Conservation (phyloP, 2,797 vertebrate genomes). For the Distichodus sexfasciatus region DNA sequence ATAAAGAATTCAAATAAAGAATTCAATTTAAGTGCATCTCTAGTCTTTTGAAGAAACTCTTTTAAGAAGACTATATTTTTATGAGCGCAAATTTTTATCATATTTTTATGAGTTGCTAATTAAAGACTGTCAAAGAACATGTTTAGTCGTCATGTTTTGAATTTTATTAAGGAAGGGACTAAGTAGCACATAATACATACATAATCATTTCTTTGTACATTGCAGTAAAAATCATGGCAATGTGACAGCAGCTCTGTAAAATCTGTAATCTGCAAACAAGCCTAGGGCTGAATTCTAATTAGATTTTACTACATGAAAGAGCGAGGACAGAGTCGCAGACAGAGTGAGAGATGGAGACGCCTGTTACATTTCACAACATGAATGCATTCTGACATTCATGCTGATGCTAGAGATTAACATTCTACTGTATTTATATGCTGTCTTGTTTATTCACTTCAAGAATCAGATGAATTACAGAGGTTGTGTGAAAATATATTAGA, state of each 20-base stretch:
- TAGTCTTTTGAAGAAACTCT: neutral
- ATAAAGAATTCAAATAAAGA: no score
- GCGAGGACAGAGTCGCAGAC: neutral
- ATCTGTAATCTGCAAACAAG: conserved; percentile 9
- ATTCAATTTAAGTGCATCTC: neutral
- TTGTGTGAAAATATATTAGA: no score
- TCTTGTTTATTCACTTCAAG: neutral
- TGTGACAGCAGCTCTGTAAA: neutral
- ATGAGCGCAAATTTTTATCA: neutral
- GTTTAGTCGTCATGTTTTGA: neutral
- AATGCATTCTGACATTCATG: neutral
- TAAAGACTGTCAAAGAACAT: neutral
- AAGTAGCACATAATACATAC: neutral
- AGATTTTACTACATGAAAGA: neutral
- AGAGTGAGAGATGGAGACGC: neutral
- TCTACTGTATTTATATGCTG: neutral
- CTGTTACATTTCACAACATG: neutral
- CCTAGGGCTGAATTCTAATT: conserved; percentile 9
- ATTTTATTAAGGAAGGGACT: conserved; percentile 7
- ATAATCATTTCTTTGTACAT: conserved; percentile 11
- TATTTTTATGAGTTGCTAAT: neutral
- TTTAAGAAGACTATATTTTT: neutral
- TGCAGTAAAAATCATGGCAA: neutral
- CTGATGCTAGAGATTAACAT: neutral
- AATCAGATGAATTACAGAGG: neutral